Evolutionary conservation across 2,797 vertebrate species (phyloP).

Genomic region (Sardinella longiceps): DNA sequence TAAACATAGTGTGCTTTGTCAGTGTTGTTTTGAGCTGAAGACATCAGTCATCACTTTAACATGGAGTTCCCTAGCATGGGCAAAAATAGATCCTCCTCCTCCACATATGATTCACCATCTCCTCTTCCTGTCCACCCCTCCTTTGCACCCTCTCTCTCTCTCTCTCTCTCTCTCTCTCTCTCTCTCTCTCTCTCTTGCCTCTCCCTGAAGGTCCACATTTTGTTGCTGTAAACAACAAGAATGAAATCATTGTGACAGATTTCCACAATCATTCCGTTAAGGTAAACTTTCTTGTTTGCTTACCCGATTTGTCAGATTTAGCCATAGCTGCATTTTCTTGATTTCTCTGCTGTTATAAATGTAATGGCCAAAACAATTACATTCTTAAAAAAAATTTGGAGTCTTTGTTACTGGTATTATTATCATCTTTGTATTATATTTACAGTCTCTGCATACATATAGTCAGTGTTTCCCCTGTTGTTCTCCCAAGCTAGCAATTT

Average conservation of each 20-base stretch:
- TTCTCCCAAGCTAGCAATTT: background rate
- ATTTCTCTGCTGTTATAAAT: background rate
- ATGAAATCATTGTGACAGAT: constrained; percentile 95
- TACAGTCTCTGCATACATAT: background rate
- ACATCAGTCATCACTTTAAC: background rate
- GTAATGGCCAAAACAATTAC: background rate
- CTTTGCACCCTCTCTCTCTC: constrained; percentile 38
- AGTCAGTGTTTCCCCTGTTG: background rate
- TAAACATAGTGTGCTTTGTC: background rate
- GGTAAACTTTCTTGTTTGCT: constrained; percentile 66
- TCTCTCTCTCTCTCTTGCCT: constrained; percentile 31
- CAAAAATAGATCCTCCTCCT: background rate
- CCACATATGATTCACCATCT: background rate
- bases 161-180: constrained; percentile 44
- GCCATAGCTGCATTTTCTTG: background rate
- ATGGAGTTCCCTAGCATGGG: background rate
- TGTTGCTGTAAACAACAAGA: constrained; percentile 96
- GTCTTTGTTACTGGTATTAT: too few species aligned
- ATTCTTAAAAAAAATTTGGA: too few species aligned
- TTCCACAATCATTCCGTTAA: constrained; percentile 98
- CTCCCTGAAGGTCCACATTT: constrained; percentile 88
- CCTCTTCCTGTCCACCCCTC: background rate
- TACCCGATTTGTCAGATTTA: background rate
- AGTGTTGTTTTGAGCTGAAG: background rate
- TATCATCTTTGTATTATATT: background rate